Evolutionary conservation across 2,113 vertebrate genomes (phyloP).

Genomic region (Tetraodon nigroviridis): DNA sequence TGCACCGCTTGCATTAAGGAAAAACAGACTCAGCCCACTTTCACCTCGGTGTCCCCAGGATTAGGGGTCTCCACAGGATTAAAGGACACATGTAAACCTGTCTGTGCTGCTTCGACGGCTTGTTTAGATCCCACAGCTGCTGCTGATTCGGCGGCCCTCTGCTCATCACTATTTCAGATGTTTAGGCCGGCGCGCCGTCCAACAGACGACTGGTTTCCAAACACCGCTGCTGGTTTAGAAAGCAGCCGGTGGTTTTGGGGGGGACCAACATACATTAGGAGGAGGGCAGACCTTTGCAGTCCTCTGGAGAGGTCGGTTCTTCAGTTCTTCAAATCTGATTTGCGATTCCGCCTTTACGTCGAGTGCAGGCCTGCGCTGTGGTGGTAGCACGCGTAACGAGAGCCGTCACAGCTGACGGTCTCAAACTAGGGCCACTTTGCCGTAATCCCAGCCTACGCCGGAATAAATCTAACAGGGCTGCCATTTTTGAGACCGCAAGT

Average conservation of each 20-base stretch:
- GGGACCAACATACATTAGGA: neutral
- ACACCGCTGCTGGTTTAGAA: neutral
- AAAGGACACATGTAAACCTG: no score
- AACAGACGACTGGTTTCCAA: neutral
- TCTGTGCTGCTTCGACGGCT: no score
- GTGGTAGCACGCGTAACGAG: constrained; percentile 35
- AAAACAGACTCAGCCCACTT: no score
- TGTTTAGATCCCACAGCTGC: no score
- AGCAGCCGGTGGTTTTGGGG: neutral
- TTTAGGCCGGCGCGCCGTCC: neutral
- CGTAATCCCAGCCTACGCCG: constrained; percentile 19
- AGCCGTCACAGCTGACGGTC: constrained; percentile 24
- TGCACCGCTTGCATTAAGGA: no score
- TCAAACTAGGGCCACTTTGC: constrained; percentile 35
- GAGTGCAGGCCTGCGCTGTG: neutral
- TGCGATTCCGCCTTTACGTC: no score
- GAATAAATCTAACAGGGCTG: constrained; percentile 35
- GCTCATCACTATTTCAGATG: neutral
- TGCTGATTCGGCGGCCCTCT: no score
- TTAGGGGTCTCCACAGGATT: no score
- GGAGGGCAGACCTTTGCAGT: neutral
- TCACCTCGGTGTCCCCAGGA: no score
- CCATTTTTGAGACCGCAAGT: constrained; percentile 27
- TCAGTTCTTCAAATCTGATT: no score
- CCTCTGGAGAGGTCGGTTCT: neutral